A percentile compares a stretch with the other conserved stretches of the same genome.
Conservation (phyloP, 92 coral and sea anemone genomes). For the Micromussa lordhowensis region DNA sequence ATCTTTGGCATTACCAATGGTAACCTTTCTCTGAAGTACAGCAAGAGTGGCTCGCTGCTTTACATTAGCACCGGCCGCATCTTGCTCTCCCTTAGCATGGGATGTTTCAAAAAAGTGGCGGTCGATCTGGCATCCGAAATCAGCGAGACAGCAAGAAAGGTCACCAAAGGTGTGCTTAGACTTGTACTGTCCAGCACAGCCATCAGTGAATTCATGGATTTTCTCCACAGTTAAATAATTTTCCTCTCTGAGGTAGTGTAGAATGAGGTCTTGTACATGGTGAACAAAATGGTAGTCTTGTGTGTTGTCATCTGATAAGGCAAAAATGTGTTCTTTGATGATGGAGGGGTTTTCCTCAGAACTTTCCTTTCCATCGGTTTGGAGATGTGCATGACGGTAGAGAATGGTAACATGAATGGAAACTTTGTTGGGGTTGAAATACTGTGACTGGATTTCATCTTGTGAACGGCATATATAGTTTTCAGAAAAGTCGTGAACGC, state of each 20-base stretch:
- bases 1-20: conserved; percentile 34
- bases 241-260: conserved; percentile 40
- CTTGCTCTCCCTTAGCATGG: conserved; percentile 65
- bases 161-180: conserved; percentile 61
- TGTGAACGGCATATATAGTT: conserved; percentile 47
- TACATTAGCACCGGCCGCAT: conserved; percentile 59
- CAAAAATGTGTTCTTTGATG: conserved; percentile 53
- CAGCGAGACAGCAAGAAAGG: conserved; percentile 35
- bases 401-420: conserved; percentile 53
- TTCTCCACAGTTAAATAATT: conserved; percentile 12
- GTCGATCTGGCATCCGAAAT: conserved; percentile 16
- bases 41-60: conserved; percentile 59
- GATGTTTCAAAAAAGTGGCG: conserved; percentile 63
- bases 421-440: conserved; percentile 60
- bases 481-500: conserved; percentile 43
- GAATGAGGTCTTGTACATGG: conserved; percentile 40
- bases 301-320: conserved; percentile 31
- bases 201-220: conserved; percentile 60
- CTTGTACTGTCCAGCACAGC: conserved; percentile 62
- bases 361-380: conserved; percentile 41
- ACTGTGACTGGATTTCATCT: too few species aligned
- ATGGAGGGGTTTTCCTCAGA: conserved; percentile 48
- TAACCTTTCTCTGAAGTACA: conserved; percentile 39
- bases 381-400: conserved; percentile 42
- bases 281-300: conserved; percentile 49